These are phyloP conservation scores for Chrysopilus asiliformis DNA, from an alignment of 2,888 invertebrate genomes.

Conservation along the genomic window DNA sequence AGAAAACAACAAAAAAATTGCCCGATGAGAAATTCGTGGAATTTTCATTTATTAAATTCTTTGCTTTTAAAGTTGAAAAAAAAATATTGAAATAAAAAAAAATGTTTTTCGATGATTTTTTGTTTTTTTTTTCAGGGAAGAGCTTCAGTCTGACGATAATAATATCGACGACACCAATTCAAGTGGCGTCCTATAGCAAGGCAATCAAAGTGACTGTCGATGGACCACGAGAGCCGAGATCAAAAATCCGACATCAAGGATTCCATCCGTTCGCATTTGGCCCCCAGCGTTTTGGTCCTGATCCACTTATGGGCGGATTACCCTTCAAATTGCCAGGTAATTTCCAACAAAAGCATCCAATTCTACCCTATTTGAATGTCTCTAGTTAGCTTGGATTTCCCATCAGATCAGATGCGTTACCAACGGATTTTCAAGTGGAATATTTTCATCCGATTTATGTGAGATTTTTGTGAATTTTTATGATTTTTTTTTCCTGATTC, in stretches of 20 bases:
- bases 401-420: neutral
- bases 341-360: constrained; percentile 5
- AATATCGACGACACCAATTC: constrained; percentile 84
- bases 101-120: constrained; percentile 6
- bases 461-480: too few species aligned
- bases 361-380: too few species aligned
- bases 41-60: too few species aligned
- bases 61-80: too few species aligned
- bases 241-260: constrained; percentile 78
- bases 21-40: too few species aligned
- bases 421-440: neutral
- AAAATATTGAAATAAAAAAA: too few species aligned
- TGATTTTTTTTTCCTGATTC: too few species aligned
- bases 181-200: constrained; percentile 92
- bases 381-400: too few species aligned
- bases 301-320: constrained; percentile 60
- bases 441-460: constrained; percentile 11
- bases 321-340: constrained; percentile 80
- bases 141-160: constrained; percentile 95
- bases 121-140: constrained; percentile 59
- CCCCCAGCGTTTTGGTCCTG: constrained; percentile 67
- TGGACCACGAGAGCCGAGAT: constrained; percentile 93
- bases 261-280: constrained; percentile 85
- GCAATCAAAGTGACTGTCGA: constrained; percentile 99
- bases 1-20: too few species aligned